A percentile compares a stretch with the other conserved stretches of the same genome.
Conservation (phyloP, 2,888 invertebrate genomes). For the Caenorhabditis sp. region DNA sequence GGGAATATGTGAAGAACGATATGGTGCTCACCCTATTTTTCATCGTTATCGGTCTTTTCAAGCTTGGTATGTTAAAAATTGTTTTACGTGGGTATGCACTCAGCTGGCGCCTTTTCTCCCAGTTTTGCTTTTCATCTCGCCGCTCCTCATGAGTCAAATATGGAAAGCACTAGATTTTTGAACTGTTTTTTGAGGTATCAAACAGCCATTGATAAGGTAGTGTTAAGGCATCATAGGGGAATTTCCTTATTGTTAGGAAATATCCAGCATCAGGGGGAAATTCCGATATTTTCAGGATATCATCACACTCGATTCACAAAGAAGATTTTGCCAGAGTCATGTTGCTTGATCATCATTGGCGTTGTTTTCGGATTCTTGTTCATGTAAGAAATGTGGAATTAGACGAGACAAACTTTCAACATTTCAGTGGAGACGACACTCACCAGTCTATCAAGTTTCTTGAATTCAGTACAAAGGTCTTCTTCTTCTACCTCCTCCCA, state of each 20-base stretch:
- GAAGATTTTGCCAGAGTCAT: conserved; percentile 82
- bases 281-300: conserved; percentile 70
- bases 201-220: conserved; percentile 39
- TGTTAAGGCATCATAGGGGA: neutral
- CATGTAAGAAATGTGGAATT: conserved; percentile 82
- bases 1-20: conserved; percentile 84
- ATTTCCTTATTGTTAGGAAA: neutral
- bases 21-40: conserved; percentile 85
- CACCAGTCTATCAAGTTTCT: conserved; percentile 78
- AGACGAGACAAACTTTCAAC: too few relatives aligned
- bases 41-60: conserved; percentile 85
- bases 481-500: conserved; percentile 86
- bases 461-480: conserved; percentile 84
- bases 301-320: conserved; percentile 76
- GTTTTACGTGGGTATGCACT: conserved; percentile 52
- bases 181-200: conserved; percentile 57
- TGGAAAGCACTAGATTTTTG: conserved; percentile 38
- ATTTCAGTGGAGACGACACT: conserved; percentile 70
- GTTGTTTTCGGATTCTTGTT: conserved; percentile 84
- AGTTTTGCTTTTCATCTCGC: conserved; percentile 42
- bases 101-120: conserved; percentile 52
- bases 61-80: conserved; percentile 84
- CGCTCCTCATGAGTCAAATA: conserved; percentile 49
- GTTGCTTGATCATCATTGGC: conserved; percentile 85
- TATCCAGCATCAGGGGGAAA: too few relatives aligned